These are phyloP conservation scores for Drosophila bocki DNA, from an alignment of 1,140 invertebrate genomes.

Conservation along the genomic window DNA sequence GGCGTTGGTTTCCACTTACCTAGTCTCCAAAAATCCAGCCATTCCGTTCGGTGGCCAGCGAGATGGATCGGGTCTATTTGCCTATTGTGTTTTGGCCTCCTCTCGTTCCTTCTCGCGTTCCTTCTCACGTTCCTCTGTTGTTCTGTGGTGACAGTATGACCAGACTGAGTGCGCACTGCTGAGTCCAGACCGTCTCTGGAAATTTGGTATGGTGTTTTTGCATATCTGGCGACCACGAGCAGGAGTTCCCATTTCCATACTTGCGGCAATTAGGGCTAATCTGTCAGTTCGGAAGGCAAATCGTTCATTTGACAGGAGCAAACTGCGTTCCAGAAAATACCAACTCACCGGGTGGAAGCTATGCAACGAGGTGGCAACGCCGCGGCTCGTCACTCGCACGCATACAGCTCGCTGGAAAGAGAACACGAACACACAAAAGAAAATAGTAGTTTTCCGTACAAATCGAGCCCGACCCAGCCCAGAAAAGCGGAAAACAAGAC, in stretches of 20 bases:
- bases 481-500: slow-evolving; percentile 61
- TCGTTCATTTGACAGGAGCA: background rate
- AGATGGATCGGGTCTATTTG: slow-evolving; percentile 3
- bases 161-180: background rate
- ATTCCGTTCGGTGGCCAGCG: slow-evolving; percentile 32
- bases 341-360: slow-evolving; percentile 20
- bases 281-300: too few species aligned
- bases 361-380: slow-evolving; percentile 48
- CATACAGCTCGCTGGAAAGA: slow-evolving; percentile 67
- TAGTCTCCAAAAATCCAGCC: slow-evolving; percentile 63
- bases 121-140: slow-evolving; percentile 4
- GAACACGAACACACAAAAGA: slow-evolving; percentile 68
- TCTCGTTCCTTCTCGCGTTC: slow-evolving; percentile 8
- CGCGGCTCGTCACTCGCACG: slow-evolving; percentile 67
- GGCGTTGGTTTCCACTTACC: slow-evolving; percentile 30
- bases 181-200: background rate
- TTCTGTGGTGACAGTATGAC: slow-evolving; percentile 26
- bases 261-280: background rate
- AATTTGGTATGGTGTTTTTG: background rate
- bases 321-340: slow-evolving; percentile 18
- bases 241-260: background rate
- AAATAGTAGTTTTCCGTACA: slow-evolving; percentile 76
- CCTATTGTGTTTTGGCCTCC: slow-evolving; percentile 16
- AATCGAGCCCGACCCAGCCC: slow-evolving; percentile 75
- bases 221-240: background rate